These are phyloP conservation scores for Montipora capitata DNA, from an alignment of 92 coral and sea anemone genomes.

Conservation along the genomic window DNA sequence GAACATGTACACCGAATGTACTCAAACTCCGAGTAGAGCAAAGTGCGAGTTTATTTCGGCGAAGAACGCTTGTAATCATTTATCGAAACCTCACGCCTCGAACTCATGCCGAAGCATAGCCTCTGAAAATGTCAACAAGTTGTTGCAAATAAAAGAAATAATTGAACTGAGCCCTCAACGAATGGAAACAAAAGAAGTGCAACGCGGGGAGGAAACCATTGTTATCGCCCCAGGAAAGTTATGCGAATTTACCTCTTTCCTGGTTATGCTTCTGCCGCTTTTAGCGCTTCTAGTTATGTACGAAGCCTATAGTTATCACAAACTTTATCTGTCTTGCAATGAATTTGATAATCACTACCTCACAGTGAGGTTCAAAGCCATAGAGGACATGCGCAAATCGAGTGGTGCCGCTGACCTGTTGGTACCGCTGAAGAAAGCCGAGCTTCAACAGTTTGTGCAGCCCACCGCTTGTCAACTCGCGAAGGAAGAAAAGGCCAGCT, in stretches of 20 bases:
- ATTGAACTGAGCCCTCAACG: constrained; percentile 13
- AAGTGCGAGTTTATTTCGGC: constrained; percentile 59
- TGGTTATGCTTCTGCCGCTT: constrained; percentile 87
- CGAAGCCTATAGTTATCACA: constrained; percentile 94
- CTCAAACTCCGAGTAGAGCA: constrained; percentile 11
- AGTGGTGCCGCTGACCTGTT: constrained; percentile 91
- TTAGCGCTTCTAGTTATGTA: constrained; percentile 81
- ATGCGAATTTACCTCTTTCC: constrained; percentile 59
- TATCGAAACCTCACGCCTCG: constrained; percentile 36
- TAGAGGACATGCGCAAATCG: constrained; percentile 92
- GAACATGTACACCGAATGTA: constrained; percentile 54
- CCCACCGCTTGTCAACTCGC: constrained; percentile 92
- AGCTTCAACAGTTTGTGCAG: constrained; percentile 89
- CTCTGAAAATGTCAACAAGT: constrained; percentile 15
- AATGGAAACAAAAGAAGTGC: not conserved
- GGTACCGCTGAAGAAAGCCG: constrained; percentile 93
- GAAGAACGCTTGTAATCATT: constrained; percentile 46
- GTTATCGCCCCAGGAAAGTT: constrained; percentile 49
- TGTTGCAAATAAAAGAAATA: constrained; percentile 27
- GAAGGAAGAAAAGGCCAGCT: constrained; percentile 70
- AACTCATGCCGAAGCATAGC: constrained; percentile 56
- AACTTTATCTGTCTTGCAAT: constrained; percentile 84
- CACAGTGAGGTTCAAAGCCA: constrained; percentile 93
- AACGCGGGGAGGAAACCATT: constrained; percentile 5
- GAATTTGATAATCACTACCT: constrained; percentile 94